Conservation (phyloP, 2,113 vertebrate genomes). For the Melanerpes formicivorus region DNA sequence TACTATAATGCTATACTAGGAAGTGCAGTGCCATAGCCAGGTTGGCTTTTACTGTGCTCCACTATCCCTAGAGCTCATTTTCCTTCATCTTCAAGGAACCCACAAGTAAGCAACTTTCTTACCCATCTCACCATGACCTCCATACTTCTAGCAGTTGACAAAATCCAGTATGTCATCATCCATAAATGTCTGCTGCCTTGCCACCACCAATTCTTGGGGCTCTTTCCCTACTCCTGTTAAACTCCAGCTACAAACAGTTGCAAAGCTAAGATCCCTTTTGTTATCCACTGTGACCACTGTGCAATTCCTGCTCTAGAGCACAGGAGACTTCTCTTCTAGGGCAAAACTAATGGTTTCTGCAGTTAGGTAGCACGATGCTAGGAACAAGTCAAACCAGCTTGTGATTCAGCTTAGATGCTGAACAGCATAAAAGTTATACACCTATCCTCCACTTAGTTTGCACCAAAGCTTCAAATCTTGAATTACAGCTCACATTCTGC, state of each 20-base stretch:
- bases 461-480: neutral
- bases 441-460: neutral
- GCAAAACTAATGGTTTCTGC: neutral
- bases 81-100: neutral
- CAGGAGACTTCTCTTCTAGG: neutral
- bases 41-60: neutral
- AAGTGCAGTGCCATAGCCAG: neutral
- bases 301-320: neutral
- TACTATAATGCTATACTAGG: too few species aligned
- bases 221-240: neutral
- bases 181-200: neutral
- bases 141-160: fast-evolving
- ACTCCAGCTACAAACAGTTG: neutral
- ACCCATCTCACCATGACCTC: neutral
- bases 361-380: fast-evolving
- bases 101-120: neutral
- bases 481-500: neutral
- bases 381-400: neutral
- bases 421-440: neutral
- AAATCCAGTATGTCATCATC: neutral
- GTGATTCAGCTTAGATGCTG: neutral
- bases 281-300: fast-evolving
- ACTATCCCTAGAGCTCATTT: neutral
- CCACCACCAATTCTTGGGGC: neutral
- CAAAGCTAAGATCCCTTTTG: neutral